These are phyloP conservation scores for Apodemia zela DNA, from an alignment of 2,888 invertebrate genomes.

Conservation along the genomic window DNA sequence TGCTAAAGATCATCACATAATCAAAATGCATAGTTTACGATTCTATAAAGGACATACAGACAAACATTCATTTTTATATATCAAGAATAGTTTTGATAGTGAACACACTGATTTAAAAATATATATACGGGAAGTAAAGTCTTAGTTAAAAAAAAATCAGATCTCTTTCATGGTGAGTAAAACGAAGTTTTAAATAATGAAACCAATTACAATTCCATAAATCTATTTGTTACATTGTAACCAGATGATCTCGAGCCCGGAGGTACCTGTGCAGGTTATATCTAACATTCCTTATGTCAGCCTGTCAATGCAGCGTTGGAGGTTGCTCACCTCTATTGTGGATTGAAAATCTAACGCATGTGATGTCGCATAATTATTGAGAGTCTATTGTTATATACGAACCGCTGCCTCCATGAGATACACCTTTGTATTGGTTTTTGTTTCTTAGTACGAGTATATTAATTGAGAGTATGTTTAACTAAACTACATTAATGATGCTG, in stretches of 20 bases:
- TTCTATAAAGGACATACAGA: no score
- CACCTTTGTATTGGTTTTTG: conserved; percentile 9
- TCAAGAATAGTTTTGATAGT: no score
- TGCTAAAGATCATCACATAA: no score
- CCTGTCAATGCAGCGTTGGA: conserved; percentile 33
- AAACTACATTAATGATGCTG: background rate
- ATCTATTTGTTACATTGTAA: conserved; percentile 4
- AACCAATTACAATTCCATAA: background rate
- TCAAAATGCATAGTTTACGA: no score
- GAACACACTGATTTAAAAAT: no score
- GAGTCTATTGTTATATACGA: conserved; percentile 6
- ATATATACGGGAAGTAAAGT: no score
- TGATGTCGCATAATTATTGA: conserved; percentile 63
- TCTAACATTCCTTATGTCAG: conserved; percentile 22
- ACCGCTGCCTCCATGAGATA: conserved; percentile 14
- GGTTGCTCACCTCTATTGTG: conserved; percentile 68
- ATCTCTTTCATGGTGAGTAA: no score
- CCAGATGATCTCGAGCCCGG: conserved; percentile 2
- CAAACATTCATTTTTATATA: no score
- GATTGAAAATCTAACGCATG: conserved; percentile 48
- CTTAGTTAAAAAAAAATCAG: no score
- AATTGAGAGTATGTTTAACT: background rate
- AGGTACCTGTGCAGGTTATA: conserved; percentile 14
- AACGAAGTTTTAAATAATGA: background rate
- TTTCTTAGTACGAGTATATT: background rate